These are phyloP conservation scores for Planococcus citri DNA, from an alignment of 1,140 invertebrate species.

Conservation along the genomic window DNA sequence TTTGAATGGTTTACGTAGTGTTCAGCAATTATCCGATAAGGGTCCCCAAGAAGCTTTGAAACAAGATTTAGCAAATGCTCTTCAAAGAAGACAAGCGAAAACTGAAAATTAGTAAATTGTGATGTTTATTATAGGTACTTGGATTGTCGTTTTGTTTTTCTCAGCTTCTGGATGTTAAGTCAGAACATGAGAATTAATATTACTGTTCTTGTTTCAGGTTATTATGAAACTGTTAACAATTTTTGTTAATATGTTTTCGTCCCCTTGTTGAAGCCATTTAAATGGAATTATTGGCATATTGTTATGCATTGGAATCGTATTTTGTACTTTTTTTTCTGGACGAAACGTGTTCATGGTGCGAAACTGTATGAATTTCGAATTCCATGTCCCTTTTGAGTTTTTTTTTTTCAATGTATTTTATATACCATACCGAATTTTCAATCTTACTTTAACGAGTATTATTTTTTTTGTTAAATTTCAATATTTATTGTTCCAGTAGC, in stretches of 20 bases:
- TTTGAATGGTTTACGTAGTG: conserved; percentile 88
- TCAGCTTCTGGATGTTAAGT: too few species aligned
- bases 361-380: not conserved
- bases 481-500: conserved; percentile 13
- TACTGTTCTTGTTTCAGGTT: not conserved
- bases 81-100: conserved; percentile 60
- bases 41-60: conserved; percentile 67
- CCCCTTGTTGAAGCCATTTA: not conserved
- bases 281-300: not conserved
- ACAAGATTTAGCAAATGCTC: conserved; percentile 70
- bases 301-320: not conserved
- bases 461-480: conserved; percentile 20
- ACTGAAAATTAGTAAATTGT: conserved; percentile 27
- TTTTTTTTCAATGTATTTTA: not conserved
- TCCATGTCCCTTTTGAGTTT: not conserved
- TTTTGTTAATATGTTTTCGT: not conserved
- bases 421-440: conserved; percentile 3
- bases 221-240: not conserved
- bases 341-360: not conserved
- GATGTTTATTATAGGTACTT: not conserved
- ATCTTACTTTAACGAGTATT: conserved; percentile 8
- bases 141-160: too few species aligned
- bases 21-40: conserved; percentile 70
- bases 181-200: too few species aligned
- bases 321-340: not conserved